These are phyloP conservation scores for Labrus mixtus DNA, from an alignment of 2,113 vertebrate genomes.

Conservation along the genomic window DNA sequence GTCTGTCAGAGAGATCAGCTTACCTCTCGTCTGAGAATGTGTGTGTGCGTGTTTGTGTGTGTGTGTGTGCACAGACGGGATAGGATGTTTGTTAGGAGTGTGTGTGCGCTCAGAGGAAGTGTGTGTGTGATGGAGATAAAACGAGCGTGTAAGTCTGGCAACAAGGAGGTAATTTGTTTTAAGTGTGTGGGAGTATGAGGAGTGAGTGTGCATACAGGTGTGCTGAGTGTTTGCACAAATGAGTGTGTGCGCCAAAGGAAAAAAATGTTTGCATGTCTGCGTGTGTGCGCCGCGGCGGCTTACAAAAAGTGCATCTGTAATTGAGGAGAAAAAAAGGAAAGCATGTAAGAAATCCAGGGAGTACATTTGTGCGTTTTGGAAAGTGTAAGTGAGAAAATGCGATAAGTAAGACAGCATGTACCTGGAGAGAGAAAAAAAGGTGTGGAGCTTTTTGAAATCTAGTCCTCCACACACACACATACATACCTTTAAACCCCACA, in stretches of 20 bases:
- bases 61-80: neutral
- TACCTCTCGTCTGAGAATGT: conserved; percentile 74
- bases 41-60: conserved; percentile 49
- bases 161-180: conserved; percentile 63
- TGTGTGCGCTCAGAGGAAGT: conserved; percentile 23
- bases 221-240: conserved; percentile 31
- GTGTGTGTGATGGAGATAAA: conserved; percentile 27
- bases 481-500: conserved; percentile 57
- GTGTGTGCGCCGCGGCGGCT: neutral
- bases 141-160: conserved; percentile 38
- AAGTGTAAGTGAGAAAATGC: conserved; percentile 46
- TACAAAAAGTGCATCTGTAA: conserved; percentile 8
- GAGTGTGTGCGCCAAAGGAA: neutral
- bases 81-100: neutral
- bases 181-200: conserved; percentile 9
- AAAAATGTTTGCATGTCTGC: conserved; percentile 1
- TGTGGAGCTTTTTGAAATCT: too few relatives aligned
- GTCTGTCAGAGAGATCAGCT: conserved; percentile 78
- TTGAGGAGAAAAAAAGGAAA: conserved; percentile 21
- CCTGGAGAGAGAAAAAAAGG: conserved; percentile 42
- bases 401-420: conserved; percentile 58
- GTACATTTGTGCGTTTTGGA: conserved; percentile 27
- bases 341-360: conserved; percentile 10
- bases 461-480: neutral
- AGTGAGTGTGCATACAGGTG: conserved; percentile 57